Base-by-base conservation (phyloP, 2,113 vertebrate genomes). In the Pachycephala philippinensis region DNA sequence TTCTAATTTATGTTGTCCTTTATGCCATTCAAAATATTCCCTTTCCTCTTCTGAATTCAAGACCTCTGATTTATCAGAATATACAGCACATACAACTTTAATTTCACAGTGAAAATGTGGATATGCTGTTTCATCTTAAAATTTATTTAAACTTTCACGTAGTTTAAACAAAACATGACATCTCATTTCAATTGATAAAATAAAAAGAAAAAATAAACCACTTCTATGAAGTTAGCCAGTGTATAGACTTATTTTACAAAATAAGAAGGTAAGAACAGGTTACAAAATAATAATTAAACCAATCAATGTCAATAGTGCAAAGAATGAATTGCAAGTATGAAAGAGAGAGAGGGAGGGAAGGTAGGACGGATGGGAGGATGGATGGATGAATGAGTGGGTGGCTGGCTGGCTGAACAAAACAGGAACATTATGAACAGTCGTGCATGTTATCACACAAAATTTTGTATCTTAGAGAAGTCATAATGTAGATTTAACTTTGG, bases 201-300 rank as follows among this genome's bases (percentile, higher is more conserved):
- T 39, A 60, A 31, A 91, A 87, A 86, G 10, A 30, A 93, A 95
- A 65, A 81, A 68, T 7, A 95, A 87, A 77, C 8, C 85, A 93
- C 47, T 71, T 97, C 80, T 92, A 95, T 11, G 31, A 93, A 97
- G 96, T 97, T 93, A 97, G 93, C 98, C 98, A 98, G 98, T 98
- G 98, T 98, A 84, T 75, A 96, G 98, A 98, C 98, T 98, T 78
- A 80, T 87, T 97, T 96, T 95, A 96, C 96, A 98, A 94, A 97
- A 95, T 49, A 92, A 94, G 90, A 97, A 96, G 56, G 85, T 95
- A 97, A 63, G 75, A 97, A 96, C 87, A 89, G 54, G 45, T 97
- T 98, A 97, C 97, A 97, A 98, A 97, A 97, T 88, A 96, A 93
- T 82, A 63, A 91, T 81, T 79, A 83, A 92, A 84, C 59, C 59